Evolutionary conservation across 2,888 invertebrate genomes (phyloP).

Genomic region (Himalopsyche kuldschensis): DNA sequence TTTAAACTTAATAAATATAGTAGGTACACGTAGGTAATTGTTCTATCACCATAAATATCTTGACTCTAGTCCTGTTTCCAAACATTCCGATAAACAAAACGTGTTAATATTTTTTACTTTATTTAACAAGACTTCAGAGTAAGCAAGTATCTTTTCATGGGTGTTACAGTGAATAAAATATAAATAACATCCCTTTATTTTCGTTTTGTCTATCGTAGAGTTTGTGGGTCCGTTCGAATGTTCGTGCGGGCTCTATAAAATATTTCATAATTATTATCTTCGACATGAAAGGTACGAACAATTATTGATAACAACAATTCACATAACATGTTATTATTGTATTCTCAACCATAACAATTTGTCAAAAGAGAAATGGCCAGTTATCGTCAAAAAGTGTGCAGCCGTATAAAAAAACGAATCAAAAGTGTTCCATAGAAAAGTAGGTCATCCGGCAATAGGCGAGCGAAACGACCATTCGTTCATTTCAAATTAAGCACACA

Average conservation of each 20-base stretch:
- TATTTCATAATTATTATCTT: neutral
- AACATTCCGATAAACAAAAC: too few species aligned
- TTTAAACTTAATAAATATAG: too few species aligned
- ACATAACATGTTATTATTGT: neutral
- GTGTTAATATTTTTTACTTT: too few species aligned
- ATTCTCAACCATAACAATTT: neutral
- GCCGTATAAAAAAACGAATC: neutral
- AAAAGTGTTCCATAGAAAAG: constrained; percentile 23
- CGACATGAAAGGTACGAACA: neutral
- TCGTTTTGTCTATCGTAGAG: too few species aligned
- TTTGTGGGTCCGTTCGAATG: neutral
- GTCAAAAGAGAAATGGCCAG: neutral
- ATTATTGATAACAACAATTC: neutral
- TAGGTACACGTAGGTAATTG: too few species aligned
- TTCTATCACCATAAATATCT: too few species aligned
- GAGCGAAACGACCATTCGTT: constrained; percentile 13
- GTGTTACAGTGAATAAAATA: too few species aligned
- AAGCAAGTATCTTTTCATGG: too few species aligned
- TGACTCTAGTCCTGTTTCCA: too few species aligned
- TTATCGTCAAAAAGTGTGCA: neutral
- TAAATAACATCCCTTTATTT: too few species aligned
- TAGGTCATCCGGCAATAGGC: constrained; percentile 18
- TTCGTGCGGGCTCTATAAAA: neutral
- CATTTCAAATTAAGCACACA: constrained; percentile 21
- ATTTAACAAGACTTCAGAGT: too few species aligned